Base-by-base conservation (phyloP, 2,888 invertebrate genomes). In the Halocaridina rubra region DNA sequence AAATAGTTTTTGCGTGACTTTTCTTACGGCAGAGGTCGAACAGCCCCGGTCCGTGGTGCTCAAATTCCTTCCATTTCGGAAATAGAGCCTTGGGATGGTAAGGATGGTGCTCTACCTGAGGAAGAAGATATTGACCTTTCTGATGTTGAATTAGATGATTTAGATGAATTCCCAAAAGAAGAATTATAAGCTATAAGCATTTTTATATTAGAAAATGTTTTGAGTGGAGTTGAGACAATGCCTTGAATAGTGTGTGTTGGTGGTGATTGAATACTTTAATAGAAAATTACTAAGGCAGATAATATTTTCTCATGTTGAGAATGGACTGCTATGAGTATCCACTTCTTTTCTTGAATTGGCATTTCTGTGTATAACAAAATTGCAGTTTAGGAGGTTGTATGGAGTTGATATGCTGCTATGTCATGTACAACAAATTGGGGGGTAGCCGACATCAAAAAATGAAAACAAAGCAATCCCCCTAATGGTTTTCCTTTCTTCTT, bases 51-150 rank as follows among this genome's bases (percentile, higher is more conserved):
- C 0, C 94, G 94, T 89, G 97, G 96, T 22, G 95, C 95, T 0
- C 93, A 94, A 89, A 93, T 98, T 90, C 98, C 98, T 10, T 92
- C 93, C 88, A 93, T 97, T 61, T 90, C 91, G 8, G 91, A 92
- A 64, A 93, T 93, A 0, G 94, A 95, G 30, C 92, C 96, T 0
- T 99, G 98, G 98, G 98, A 99, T 91, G 98, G 98, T 22, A 95
- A 97, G 90, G 98, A 99, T 90, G 98, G 96, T 0, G 95, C 95
- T 90, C 92, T 96, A 89, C 96, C 96, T 1, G 93, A 92, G 39
- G 95, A 96, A 91, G 98, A 98, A 90, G 97, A 98, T 88, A 95
- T 97, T 88, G 97, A 98, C 92, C 93, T 98, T 79, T 97, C 96
- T 33, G 98, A 98, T 91, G 93, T 97, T 27, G 95, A 95, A 89